Base-by-base conservation (phyloP, 2,888 invertebrate genomes). In the Allacma fusca region DNA sequence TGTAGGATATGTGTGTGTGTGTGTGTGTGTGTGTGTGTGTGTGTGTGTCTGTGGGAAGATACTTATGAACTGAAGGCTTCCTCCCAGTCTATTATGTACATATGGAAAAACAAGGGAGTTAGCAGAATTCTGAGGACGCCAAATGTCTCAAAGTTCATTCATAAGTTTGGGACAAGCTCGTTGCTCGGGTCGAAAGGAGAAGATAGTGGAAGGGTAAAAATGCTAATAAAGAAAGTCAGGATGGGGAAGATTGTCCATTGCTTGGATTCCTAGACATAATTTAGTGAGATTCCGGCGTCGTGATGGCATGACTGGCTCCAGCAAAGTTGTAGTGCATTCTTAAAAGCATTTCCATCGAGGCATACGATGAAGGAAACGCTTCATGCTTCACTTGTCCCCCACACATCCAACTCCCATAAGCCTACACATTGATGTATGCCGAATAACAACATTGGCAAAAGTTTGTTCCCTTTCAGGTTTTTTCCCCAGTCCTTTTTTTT, bases 241-340 rank as follows among this genome's bases (percentile, higher is more conserved):
- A 74, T 74, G 64, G 62, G 40, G 72, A 75, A 74, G 78, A 77
- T 77, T 72, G 74, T 73, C 78, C 77, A 78, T 80, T 76, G 75
- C 73, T 75, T 43, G 64, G 72, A 78, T 78, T 79, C 72, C 77
- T 75, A 67, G 79, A 80, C 78, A 83, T 83, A 83, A 82, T 83
- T 83, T 82, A 83, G 80, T 77, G 81, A 82, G 82, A 83, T 82
- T 82, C 83, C 78, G 80, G 79, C 76, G 77, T 72, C 75, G 23
- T 65, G 62, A 74, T 74, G 73, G 73, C 57, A 44, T 73, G 62
- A 29, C n/a, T 74, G 64, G 73, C 73, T 64, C 64, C 73, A 65
- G 65, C 64, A 59, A 64, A 16, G 23, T 62, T 50, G 7, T 5
- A 50, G 34, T 34, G 1, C 21, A 29, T n/a, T 50, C 64, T 62